Evolutionary conservation across 2,888 invertebrate species (phyloP).

Genomic region (Diarsia dahlii): DNA sequence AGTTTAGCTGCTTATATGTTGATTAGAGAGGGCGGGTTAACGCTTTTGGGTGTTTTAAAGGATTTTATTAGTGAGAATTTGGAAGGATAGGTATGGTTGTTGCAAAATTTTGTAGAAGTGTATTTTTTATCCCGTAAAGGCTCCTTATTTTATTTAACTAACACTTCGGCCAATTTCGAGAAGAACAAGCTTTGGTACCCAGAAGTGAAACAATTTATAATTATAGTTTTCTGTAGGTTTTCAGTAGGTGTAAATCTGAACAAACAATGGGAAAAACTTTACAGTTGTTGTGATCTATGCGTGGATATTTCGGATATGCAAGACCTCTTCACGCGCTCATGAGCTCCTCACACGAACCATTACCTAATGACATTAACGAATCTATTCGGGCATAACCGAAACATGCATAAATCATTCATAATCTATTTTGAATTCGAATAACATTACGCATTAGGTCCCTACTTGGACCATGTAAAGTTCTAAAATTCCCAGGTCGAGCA

Average conservation of each 20-base stretch:
- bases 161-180: not conserved
- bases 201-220: not conserved
- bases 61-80: not conserved
- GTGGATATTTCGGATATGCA: not conserved
- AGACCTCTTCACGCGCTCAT: not conserved
- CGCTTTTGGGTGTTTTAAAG: not conserved
- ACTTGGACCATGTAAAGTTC: not conserved
- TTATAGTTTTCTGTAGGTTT: not conserved
- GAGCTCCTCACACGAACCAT: slow-evolving; percentile 14
- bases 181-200: no score
- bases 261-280: no score
- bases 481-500: no score
- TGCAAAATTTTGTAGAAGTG: not conserved
- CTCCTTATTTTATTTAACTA: not conserved
- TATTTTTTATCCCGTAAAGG: not conserved
- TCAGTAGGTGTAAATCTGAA: no score
- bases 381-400: slow-evolving; percentile 4
- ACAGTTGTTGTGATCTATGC: not conserved
- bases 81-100: not conserved
- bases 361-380: not conserved
- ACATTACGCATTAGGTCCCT: not conserved
- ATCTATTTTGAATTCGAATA: not conserved
- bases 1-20: slow-evolving; percentile 54
- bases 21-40: slow-evolving; percentile 18
- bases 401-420: slow-evolving; percentile 36